phyloP scores from a whole-genome alignment of 2,888 invertebrate genomes.

The Monochamus alternatus region DNA sequence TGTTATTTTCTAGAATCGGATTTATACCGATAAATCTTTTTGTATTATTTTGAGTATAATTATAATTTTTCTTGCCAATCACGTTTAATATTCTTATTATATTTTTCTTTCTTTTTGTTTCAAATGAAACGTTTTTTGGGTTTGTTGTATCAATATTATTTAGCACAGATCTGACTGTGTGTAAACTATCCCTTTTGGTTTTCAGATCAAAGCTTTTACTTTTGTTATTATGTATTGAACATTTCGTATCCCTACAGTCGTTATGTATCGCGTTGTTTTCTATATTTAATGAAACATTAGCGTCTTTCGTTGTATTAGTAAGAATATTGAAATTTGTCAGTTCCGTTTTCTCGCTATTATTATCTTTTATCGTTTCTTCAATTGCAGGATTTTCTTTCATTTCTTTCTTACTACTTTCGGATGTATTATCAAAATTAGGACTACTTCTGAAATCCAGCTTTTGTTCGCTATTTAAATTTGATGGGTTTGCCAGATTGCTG shows the following conservation, averaged over 20 bases:
- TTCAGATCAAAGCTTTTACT: neutral
- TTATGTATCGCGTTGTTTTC: neutral
- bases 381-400: neutral
- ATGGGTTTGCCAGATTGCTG: constrained; percentile 18
- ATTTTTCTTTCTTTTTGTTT: neutral
- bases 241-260: neutral
- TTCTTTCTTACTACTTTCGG: neutral
- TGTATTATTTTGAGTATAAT: neutral
- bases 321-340: too few relatives aligned
- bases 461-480: neutral
- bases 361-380: neutral
- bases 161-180: neutral
- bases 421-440: neutral
- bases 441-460: neutral
- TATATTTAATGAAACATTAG: neutral
- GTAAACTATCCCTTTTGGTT: neutral
- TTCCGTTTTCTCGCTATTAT: neutral
- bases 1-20: neutral
- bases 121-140: neutral
- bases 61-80: neutral
- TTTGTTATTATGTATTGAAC: neutral
- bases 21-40: neutral
- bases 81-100: neutral
- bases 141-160: neutral
- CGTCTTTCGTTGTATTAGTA: too few relatives aligned